Conservation (phyloP, 2,797 vertebrate species). For the Galagoides demidoff region DNA sequence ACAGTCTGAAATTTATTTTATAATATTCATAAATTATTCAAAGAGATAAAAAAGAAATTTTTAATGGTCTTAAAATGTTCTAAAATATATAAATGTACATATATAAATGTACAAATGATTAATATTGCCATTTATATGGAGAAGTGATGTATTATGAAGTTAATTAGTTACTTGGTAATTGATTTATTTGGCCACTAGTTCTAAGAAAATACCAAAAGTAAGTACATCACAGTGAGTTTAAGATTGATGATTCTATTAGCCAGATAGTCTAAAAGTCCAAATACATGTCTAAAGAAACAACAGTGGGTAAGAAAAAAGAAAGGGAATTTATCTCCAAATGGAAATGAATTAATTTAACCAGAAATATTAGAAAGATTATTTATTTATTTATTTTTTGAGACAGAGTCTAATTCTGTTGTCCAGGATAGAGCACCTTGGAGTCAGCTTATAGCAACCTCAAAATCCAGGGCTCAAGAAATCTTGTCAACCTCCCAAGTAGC, state of each 20-base stretch:
- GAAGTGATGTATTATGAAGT: not conserved
- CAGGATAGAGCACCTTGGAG: too few relatives aligned
- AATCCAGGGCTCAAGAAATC: too few relatives aligned
- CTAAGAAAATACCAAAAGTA: not conserved
- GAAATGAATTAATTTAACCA: not conserved
- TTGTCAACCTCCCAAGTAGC: too few relatives aligned
- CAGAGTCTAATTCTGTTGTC: too few relatives aligned
- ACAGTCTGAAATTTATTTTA: not conserved
- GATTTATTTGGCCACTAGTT: not conserved
- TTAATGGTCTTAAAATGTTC: not conserved
- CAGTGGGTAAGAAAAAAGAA: not conserved
- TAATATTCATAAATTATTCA: not conserved
- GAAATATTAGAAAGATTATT: not conserved
- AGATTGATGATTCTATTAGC: not conserved
- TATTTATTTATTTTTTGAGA: too few relatives aligned
- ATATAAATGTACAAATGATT: not conserved
- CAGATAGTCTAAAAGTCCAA: not conserved
- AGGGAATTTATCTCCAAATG: not conserved
- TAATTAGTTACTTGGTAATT: not conserved
- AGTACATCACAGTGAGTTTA: not conserved
- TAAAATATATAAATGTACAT: not conserved
- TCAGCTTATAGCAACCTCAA: too few relatives aligned
- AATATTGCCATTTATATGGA: not conserved
- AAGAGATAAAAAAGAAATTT: not conserved
- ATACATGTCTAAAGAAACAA: not conserved